Percentiles rank a stretch among this genome's conserved stretches.
Conservation (phyloP, 2,113 vertebrate species). For the Parotia lawesii region DNA sequence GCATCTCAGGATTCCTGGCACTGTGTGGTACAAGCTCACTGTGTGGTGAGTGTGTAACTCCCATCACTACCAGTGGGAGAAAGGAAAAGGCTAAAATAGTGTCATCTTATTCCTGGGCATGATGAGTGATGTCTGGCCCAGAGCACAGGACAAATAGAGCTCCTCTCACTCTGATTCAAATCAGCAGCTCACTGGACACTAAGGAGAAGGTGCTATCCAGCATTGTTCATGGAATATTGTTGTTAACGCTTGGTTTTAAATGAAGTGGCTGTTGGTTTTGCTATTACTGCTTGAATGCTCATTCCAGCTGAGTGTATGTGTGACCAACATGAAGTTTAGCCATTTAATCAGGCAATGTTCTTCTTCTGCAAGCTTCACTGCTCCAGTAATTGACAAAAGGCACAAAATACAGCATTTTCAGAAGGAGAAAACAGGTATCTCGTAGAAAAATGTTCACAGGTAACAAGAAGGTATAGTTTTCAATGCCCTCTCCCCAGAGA, state of each 20-base stretch:
- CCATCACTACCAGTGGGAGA: neutral
- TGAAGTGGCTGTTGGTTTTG: neutral
- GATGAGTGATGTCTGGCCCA: neutral
- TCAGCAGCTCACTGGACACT: neutral
- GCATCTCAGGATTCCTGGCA: neutral
- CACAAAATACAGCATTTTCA: neutral
- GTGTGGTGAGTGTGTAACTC: neutral
- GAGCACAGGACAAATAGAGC: neutral
- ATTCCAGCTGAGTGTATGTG: neutral
- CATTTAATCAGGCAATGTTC: neutral
- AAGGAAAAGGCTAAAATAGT: neutral
- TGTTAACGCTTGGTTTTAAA: neutral
- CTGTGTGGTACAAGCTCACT: neutral
- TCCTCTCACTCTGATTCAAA: neutral
- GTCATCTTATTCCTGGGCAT: neutral
- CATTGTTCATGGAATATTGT: neutral
- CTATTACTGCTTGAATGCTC: neutral
- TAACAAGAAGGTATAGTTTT: neutral
- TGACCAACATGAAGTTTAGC: neutral
- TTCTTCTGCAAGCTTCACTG: neutral
- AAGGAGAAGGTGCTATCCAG: neutral
- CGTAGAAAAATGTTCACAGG: neutral
- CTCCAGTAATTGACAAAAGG: neutral
- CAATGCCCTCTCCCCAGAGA: rapidly evolving
- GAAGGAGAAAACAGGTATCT: neutral